Percentiles rank a stretch among this genome's conserved stretches.
phyloP scores from a whole-genome alignment of 2,888 invertebrate species.

The Euplagia quadripunctaria region DNA sequence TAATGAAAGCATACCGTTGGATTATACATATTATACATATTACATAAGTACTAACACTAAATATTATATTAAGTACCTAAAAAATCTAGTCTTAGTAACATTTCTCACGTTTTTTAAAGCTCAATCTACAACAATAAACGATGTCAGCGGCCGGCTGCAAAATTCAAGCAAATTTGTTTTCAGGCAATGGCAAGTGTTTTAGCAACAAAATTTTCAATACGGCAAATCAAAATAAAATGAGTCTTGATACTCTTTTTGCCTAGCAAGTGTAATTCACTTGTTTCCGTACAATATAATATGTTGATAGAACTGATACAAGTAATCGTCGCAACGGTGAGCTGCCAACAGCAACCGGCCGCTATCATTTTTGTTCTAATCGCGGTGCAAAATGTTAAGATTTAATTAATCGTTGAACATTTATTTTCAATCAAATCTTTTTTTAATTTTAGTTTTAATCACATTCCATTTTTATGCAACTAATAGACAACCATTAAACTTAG shows the following conservation, averaged over 20 bases:
- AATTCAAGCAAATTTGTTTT: too few relatives aligned
- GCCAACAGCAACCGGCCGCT: background rate
- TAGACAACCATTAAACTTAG: slow-evolving; percentile 31
- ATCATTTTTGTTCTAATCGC: background rate
- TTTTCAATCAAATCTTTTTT: background rate
- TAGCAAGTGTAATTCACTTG: background rate
- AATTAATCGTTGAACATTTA: background rate
- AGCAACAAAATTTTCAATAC: too few relatives aligned
- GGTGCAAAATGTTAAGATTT: background rate
- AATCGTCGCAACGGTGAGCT: background rate
- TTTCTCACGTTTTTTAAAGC: too few relatives aligned
- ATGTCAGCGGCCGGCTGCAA: too few relatives aligned
- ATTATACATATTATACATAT: background rate
- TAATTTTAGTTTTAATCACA: background rate
- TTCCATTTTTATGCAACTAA: background rate
- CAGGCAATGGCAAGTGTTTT: too few relatives aligned
- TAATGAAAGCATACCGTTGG: background rate
- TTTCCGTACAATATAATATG: background rate
- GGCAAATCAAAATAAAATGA: too few relatives aligned
- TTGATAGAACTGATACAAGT: too few relatives aligned
- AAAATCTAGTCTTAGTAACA: too few relatives aligned
- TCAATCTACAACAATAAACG: too few relatives aligned
- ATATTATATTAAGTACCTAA: too few relatives aligned
- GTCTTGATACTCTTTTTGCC: too few relatives aligned
- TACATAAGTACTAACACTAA: background rate